Evolutionary conservation across 2,888 invertebrate genomes (phyloP), one percentile per base, ranked within the genome.

Genomic region (Callinectes sapidus): DNA sequence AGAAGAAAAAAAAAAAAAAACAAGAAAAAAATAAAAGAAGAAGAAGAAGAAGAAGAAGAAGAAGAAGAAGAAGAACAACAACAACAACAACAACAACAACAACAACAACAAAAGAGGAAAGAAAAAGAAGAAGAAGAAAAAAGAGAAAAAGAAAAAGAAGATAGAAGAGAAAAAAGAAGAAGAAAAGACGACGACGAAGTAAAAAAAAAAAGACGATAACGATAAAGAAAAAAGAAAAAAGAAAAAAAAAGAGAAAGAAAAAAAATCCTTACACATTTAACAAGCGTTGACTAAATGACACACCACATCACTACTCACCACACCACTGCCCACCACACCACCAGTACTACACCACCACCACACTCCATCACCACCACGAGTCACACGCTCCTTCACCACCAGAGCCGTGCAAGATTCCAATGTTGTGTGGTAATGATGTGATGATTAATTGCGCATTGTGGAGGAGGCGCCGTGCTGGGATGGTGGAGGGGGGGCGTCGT

Each of bases 371-470:
- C 71, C 28, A 23, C 61, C 18, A 3, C 61, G 18, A 48, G 48
- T 48, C 48, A 8, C 48, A 48, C 48, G 23, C 18, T 61, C 18
- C 61, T 18, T 3, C 71, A n/a, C 10, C 71, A n/a, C 71, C n/a
- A n/a, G n/a, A 71, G 71, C 71, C 28, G n/a, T 71, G 71, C 71
- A 28, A 71, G 28, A 71, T 28, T 71, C 71, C 71, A 13, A 71
- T 71, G 71, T 71, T 71, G n/a, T 71, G 23, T 23, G 16, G 71
- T 71, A 71, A 71, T 71, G 71, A 71, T 71, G 28, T 13, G 71
- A 71, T 71, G 71, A 71, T 71, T 71, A 71, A 71, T 28, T 71
- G 71, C 28, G 71, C n/a, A 71, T 71, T 71, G 71, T 71, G n/a
- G 71, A n/a, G 71, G 71, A 23, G 71, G 71, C 71, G 71, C 28